Evolutionary conservation across 2,113 vertebrate genomes (phyloP).

Genomic region (Calonectris borealis): DNA sequence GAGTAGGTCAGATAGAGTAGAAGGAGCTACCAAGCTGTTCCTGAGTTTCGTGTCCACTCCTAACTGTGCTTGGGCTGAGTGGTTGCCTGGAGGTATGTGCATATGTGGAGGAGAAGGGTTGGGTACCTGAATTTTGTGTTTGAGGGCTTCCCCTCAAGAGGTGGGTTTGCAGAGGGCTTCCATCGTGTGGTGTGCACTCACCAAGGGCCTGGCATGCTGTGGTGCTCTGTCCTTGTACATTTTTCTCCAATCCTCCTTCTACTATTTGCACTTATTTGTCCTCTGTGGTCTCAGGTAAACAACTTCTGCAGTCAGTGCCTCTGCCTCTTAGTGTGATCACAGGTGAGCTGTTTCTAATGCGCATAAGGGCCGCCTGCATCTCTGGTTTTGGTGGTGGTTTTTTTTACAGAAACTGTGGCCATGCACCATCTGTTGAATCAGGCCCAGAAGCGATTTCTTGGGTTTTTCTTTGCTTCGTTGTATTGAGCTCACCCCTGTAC

Average conservation of each 20-base stretch:
- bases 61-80: neutral
- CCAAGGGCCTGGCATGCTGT: too few relatives aligned
- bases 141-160: neutral
- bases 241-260: neutral
- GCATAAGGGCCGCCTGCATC: neutral
- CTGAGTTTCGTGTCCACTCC: neutral
- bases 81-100: neutral
- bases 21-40: neutral
- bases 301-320: neutral
- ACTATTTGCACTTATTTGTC: neutral
- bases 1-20: neutral
- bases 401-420: neutral
- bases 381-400: neutral
- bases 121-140: neutral
- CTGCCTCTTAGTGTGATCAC: neutral
- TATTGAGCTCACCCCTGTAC: neutral
- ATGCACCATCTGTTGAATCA: neutral
- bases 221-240: neutral
- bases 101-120: neutral
- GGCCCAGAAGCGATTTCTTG: neutral
- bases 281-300: neutral
- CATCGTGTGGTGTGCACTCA: neutral
- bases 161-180: neutral
- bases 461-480: neutral
- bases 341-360: neutral